These are phyloP conservation scores for Steinernema feltiae DNA, from an alignment of 1,140 invertebrate species.

Conservation along the genomic window DNA sequence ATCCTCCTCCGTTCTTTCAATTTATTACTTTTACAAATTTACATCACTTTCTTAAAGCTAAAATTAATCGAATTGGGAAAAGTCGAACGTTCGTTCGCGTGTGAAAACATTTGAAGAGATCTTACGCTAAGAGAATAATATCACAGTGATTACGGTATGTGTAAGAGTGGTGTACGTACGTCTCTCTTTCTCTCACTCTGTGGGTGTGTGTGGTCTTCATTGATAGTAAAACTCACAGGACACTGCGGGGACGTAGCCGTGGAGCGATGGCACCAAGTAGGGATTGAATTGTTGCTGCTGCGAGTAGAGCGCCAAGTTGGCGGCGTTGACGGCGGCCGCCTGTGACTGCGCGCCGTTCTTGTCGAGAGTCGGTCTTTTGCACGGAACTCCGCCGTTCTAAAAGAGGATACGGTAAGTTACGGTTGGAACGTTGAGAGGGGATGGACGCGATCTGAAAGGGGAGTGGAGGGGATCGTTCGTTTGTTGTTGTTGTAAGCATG, in stretches of 20 bases:
- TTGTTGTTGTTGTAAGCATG: neutral
- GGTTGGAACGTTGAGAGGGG: too few species aligned
- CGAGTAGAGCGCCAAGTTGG: constrained; percentile 13
- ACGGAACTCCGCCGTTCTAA: constrained; percentile 28
- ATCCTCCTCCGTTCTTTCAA: neutral
- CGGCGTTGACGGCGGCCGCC: constrained; percentile 18
- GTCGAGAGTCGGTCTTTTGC: constrained; percentile 40
- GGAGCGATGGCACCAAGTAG: constrained; percentile 38
- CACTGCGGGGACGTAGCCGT: constrained; percentile 42
- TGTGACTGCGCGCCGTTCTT: constrained; percentile 37
- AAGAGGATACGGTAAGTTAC: neutral
- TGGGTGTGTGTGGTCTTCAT: constrained; percentile 12
- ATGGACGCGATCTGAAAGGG: constrained; percentile 2
- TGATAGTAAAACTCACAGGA: constrained; percentile 40
- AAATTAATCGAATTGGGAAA: neutral
- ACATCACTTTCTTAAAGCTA: neutral
- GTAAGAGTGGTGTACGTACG: neutral
- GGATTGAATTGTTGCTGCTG: constrained; percentile 36
- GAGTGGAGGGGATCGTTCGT: constrained; percentile 8
- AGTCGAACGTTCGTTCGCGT: too few species aligned
- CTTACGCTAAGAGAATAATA: constrained; percentile 15
- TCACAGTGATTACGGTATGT: neutral
- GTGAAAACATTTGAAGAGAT: neutral
- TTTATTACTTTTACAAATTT: neutral
- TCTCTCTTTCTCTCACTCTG: neutral